phyloP scores from a whole-genome alignment of 2,113 vertebrate species.

The Hippocampus barbouri region DNA sequence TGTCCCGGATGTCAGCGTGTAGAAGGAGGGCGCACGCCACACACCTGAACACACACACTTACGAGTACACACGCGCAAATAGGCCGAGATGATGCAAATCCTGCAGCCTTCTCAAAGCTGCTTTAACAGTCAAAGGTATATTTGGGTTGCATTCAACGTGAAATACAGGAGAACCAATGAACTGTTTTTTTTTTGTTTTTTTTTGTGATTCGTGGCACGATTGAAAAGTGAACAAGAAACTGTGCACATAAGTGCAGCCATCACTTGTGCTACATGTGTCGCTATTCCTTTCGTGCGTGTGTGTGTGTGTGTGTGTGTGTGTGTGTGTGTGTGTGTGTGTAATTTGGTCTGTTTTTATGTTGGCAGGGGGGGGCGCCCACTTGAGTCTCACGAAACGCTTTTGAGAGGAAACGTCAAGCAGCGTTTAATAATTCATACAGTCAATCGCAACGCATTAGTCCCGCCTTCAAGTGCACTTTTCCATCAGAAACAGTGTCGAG shows the following conservation, averaged over 20 bases:
- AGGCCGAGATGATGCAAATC: background rate
- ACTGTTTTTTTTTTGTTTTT: background rate
- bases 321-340: no score
- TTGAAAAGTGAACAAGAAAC: background rate
- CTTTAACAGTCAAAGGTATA: background rate
- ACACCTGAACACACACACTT: background rate
- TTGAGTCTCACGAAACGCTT: background rate
- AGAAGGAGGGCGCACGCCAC: background rate
- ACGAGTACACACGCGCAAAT: background rate
- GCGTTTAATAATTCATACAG: conserved; percentile 1
- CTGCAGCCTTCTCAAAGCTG: background rate
- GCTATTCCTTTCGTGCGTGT: no score
- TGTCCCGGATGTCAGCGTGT: background rate
- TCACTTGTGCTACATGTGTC: background rate
- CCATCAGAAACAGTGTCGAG: background rate
- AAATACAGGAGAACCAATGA: background rate
- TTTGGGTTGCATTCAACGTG: background rate
- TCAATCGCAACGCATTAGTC: background rate
- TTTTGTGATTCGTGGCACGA: background rate
- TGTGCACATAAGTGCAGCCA: background rate
- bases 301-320: no score
- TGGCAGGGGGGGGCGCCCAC: background rate
- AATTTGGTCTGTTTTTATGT: no score
- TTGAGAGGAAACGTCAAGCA: background rate
- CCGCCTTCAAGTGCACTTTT: background rate